phyloP scores from a whole-genome alignment of 30 jellyfish, hydroid and myxozoan species.

The Aurelia sp. region DNA sequence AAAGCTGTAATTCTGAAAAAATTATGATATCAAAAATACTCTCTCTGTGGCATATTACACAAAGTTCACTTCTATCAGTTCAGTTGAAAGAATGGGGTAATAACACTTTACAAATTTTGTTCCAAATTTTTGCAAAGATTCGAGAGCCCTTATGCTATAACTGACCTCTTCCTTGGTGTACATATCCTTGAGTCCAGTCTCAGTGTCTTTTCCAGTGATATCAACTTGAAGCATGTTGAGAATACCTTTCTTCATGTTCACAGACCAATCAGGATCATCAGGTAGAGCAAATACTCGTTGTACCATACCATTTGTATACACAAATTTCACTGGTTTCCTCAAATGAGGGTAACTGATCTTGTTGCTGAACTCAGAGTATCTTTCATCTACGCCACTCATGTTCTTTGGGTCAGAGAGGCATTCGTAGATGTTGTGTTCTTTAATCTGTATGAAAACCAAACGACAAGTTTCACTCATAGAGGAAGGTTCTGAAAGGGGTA shows the following conservation, averaged over 20 bases:
- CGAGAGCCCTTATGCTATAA: no score
- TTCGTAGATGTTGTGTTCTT: slow-evolving; percentile 48
- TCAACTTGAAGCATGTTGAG: slow-evolving; percentile 75
- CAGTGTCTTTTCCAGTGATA: slow-evolving; percentile 67
- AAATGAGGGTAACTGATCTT: slow-evolving; percentile 32
- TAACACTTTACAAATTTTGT: no score
- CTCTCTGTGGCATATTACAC: no score
- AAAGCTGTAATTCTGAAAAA: no score
- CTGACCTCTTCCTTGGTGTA: slow-evolving; percentile 77
- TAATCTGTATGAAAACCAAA: slow-evolving; percentile 21
- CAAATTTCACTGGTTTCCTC: slow-evolving; percentile 69
- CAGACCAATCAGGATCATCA: slow-evolving; percentile 80
- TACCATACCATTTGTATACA: slow-evolving; percentile 68
- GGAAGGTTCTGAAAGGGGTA: no score
- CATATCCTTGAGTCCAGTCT: slow-evolving; percentile 70
- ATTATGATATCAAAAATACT: no score
- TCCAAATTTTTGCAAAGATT: no score
- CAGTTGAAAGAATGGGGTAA: no score
- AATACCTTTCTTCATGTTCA: slow-evolving; percentile 74
- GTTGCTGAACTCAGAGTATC: slow-evolving; percentile 19
- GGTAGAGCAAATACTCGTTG: slow-evolving; percentile 47
- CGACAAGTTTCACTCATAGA: background rate
- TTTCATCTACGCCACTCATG: slow-evolving; percentile 43
- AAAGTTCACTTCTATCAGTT: no score
- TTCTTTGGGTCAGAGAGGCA: slow-evolving; percentile 76